These are phyloP conservation scores for Acrobasis consociella DNA, from an alignment of 2,888 invertebrate genomes.

Conservation along the genomic window DNA sequence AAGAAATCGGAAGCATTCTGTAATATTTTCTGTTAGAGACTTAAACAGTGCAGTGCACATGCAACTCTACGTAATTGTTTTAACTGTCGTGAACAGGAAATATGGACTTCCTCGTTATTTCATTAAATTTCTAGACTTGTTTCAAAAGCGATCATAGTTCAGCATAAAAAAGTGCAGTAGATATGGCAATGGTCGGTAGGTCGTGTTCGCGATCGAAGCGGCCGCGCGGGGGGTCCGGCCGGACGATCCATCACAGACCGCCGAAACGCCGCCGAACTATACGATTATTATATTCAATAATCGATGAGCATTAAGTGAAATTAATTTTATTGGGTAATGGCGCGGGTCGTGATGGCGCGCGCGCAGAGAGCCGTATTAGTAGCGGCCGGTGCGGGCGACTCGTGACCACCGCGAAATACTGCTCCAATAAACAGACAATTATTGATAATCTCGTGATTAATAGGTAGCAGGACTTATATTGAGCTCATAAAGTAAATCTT, in stretches of 20 bases:
- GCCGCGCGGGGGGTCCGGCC: conserved; percentile 66
- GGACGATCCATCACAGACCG: conserved; percentile 69
- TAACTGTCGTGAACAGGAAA: too few relatives aligned
- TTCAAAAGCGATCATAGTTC: neutral
- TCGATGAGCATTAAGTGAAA: conserved; percentile 80
- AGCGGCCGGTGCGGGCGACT: conserved; percentile 40
- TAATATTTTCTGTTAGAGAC: too few relatives aligned
- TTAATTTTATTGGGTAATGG: conserved; percentile 80
- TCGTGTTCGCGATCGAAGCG: conserved; percentile 57
- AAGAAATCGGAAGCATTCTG: too few relatives aligned
- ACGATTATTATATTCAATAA: conserved; percentile 77
- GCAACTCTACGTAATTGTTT: too few relatives aligned
- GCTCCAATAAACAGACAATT: conserved; percentile 57
- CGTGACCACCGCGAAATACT: conserved; percentile 59
- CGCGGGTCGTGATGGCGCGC: conserved; percentile 71
- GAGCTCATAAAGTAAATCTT: neutral
- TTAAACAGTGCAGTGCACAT: too few relatives aligned
- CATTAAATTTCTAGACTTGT: neutral
- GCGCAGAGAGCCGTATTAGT: conserved; percentile 68
- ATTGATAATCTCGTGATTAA: conserved; percentile 32
- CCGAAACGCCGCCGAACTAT: conserved; percentile 67
- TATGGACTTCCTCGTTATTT: neutral
- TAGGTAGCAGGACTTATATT: conserved; percentile 2
- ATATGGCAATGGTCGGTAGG: conserved; percentile 24
- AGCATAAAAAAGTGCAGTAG: neutral